Evolutionary conservation across 2,797 vertebrate species (phyloP).

Genomic region (Lindbergichthys nudifrons): DNA sequence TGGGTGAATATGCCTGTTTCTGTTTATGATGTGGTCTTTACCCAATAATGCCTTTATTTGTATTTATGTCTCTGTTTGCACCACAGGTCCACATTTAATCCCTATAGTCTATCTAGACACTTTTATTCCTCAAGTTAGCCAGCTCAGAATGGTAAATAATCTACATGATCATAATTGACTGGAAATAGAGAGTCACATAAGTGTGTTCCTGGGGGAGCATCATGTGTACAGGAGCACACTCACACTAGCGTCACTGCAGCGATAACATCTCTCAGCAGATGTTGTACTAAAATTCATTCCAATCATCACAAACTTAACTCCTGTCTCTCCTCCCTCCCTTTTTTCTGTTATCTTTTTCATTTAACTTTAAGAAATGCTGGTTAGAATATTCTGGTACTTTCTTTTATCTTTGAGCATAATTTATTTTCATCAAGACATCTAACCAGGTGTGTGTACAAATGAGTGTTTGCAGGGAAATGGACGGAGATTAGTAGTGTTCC

Average conservation of each 20-base stretch:
- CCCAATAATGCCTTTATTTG: slow-evolving; percentile 34
- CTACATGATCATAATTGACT: slow-evolving; percentile 22
- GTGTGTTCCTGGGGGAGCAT: slow-evolving; percentile 24
- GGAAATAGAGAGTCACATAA: slow-evolving; percentile 36
- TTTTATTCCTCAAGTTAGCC: not conserved
- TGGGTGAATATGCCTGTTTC: slow-evolving; percentile 45
- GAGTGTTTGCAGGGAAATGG: slow-evolving; percentile 9
- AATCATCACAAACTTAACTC: slow-evolving; percentile 23
- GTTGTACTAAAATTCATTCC: slow-evolving; percentile 24
- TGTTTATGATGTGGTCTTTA: slow-evolving; percentile 45
- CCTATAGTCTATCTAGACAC: not conserved
- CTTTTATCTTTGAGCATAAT: slow-evolving; percentile 4
- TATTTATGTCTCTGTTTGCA: not conserved
- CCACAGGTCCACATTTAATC: not conserved
- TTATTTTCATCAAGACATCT: slow-evolving; percentile 23
- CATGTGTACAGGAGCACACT: slow-evolving; percentile 13
- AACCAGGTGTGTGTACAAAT: slow-evolving; percentile 55
- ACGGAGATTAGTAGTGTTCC: slow-evolving; percentile 60
- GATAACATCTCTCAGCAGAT: slow-evolving; percentile 53
- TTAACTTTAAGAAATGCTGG: slow-evolving; percentile 1
- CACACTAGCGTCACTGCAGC: slow-evolving; percentile 12
- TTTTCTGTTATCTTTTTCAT: slow-evolving; percentile 11
- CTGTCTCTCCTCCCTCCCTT: not conserved
- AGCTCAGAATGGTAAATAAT: slow-evolving; percentile 15
- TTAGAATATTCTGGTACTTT: slow-evolving; percentile 21